Base-by-base conservation (phyloP, 1,140 invertebrate genomes). In the Protaetia brevitarsis region DNA sequence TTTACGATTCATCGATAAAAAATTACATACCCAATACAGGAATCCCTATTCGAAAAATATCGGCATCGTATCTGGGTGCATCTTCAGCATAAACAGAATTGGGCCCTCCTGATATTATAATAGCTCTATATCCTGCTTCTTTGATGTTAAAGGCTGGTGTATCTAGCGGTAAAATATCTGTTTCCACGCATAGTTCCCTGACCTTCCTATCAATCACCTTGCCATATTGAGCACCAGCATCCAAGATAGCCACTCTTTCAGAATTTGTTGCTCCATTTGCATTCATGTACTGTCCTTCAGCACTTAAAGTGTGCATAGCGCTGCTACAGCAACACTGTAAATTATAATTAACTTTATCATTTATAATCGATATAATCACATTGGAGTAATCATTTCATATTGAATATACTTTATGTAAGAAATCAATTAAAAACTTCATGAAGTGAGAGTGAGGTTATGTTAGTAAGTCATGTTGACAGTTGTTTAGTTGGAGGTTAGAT, bases 161-260 rank as follows among this genome's bases (percentile, higher is more conserved):
- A 77, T 96, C 92, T 68, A 99, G 78, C 5, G 97, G 95, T 58
- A 99, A 81, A 75, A 99, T 93, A 74, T 97, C 94, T 36, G 93
- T 94, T 76, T 97, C 91, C 19, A 99, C 90, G 79, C 88, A 89
- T 51, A 98, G 81, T 82, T 99, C 97, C 27, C 97, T 87, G 4
- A 99, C 89, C 77, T 87, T 88, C 56, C 91, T 85, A 79, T 93
- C 91, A 79, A 94, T 94, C 59, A 97, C 92, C 86, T 99, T 99
- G 72, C 96, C 97, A 86, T 99, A 99, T 79, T 99, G 97, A 69
- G 97, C 94, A 68, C 97, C 97, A 68, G 97, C 97, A 84, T 99
- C 97, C 64, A 99, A 84, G 76, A 99, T 97, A 70, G 92, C 95
- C 63, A 99, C 86, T 76, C 87, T 87, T 74, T 95, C 93, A 30